Percentiles rank a stretch among this genome's conserved stretches.
Evolutionary conservation across 1,140 invertebrate species (phyloP).

Genomic region (Papilio machaon): DNA sequence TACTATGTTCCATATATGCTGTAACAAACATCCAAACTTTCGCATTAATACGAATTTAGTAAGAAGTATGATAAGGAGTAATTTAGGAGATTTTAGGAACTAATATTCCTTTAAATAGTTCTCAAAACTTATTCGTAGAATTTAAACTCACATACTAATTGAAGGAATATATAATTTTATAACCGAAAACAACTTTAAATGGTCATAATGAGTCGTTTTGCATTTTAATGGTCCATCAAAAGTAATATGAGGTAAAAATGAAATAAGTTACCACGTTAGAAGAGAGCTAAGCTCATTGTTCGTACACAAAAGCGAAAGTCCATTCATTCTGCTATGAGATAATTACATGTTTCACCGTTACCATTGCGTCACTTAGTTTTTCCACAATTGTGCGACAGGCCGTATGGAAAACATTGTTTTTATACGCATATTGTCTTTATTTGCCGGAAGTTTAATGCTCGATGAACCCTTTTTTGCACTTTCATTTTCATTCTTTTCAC

Average conservation of each 20-base stretch:
- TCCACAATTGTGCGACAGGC: constrained; percentile 67
- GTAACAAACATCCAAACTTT: too few species aligned
- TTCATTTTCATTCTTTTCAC: constrained; percentile 12
- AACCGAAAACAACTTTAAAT: constrained; percentile 1
- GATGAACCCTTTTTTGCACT: constrained; percentile 30
- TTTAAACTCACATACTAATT: background rate
- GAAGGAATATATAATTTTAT: background rate
- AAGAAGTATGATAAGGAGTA: too few species aligned
- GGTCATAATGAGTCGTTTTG: constrained; percentile 17
- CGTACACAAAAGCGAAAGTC: constrained; percentile 77
- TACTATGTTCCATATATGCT: too few species aligned
- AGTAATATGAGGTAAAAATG: constrained; percentile 60
- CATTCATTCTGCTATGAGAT: constrained; percentile 71
- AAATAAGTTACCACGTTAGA: constrained; percentile 61
- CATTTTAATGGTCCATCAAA: constrained; percentile 37
- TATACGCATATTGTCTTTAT: constrained; percentile 59
- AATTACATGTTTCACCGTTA: constrained; percentile 74
- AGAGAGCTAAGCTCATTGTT: constrained; percentile 71
- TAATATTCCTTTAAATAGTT: too few species aligned
- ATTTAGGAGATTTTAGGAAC: too few species aligned
- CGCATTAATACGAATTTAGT: too few species aligned
- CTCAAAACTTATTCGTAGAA: too few species aligned
- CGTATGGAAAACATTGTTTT: constrained; percentile 59
- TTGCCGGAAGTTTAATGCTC: constrained; percentile 52
- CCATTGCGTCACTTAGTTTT: constrained; percentile 73